Evolutionary conservation across 2,888 invertebrate species (phyloP).

Genomic region (Agrilus mali): DNA sequence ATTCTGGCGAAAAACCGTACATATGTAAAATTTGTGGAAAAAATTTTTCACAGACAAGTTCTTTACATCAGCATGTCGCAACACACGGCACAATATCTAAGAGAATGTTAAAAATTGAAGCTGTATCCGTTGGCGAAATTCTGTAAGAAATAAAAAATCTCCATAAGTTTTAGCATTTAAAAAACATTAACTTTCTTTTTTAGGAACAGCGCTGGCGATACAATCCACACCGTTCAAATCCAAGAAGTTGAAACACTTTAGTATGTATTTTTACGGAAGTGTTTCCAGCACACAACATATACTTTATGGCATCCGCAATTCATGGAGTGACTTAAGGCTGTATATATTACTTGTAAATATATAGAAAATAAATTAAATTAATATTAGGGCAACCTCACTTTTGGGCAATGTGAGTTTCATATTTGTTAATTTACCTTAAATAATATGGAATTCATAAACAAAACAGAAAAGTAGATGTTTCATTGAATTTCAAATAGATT

Average conservation of each 20-base stretch:
- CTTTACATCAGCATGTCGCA: slow-evolving; percentile 24
- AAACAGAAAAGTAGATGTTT: too few relatives aligned
- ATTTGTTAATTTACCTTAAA: too few relatives aligned
- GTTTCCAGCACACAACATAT: not conserved
- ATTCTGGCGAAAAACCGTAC: slow-evolving; percentile 26
- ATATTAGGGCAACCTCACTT: too few relatives aligned
- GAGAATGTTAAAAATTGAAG: slow-evolving; percentile 23
- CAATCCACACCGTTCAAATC: slow-evolving; percentile 26
- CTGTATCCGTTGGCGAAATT: slow-evolving; percentile 29
- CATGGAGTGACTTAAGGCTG: too few relatives aligned
- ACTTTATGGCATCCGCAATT: too few relatives aligned
- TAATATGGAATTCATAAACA: too few relatives aligned
- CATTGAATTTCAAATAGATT: too few relatives aligned
- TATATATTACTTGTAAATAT: too few relatives aligned
- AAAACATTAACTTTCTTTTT: slow-evolving; percentile 3
- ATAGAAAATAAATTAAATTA: too few relatives aligned
- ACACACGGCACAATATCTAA: slow-evolving; percentile 17
- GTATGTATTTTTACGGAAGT: not conserved
- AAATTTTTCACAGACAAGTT: slow-evolving; percentile 23
- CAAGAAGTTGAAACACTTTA: slow-evolving; percentile 15
- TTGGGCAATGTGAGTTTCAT: too few relatives aligned
- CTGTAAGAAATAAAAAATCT: slow-evolving; percentile 23
- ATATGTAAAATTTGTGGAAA: slow-evolving; percentile 30
- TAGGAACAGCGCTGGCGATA: slow-evolving; percentile 22
- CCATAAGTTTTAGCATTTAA: not conserved